phyloP scores from a whole-genome alignment of 1,140 invertebrate species.

The Homalodisca vitripennis region DNA sequence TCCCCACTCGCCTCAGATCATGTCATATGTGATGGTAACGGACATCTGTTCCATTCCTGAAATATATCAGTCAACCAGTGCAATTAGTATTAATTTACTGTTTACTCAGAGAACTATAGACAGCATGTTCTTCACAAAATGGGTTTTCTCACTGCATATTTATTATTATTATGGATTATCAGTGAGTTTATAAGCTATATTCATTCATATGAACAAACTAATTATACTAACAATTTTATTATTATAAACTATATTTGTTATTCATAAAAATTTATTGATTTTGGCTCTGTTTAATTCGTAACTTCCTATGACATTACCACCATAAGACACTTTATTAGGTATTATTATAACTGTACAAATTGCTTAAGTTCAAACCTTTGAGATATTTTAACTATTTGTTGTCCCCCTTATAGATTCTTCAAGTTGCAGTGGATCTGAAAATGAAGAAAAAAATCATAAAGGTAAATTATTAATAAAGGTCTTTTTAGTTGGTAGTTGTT shows the following conservation, averaged over 20 bases:
- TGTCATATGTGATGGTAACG: not conserved
- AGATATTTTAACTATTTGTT: not conserved
- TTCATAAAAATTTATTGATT: not conserved
- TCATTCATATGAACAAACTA: not conserved
- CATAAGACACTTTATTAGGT: not conserved
- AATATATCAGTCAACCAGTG: not conserved
- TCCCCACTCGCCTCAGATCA: conserved; percentile 9
- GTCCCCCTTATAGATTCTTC: conserved; percentile 9
- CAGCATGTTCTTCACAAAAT: not conserved
- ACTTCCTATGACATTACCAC: not conserved
- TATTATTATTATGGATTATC: not conserved
- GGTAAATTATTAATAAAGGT: conserved; percentile 1
- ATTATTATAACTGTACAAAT: not conserved
- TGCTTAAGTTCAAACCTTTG: no score
- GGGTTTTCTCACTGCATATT: not conserved
- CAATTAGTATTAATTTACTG: no score
- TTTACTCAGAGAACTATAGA: not conserved
- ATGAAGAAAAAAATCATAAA: not conserved
- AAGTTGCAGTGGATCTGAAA: not conserved
- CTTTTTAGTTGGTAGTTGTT: no score
- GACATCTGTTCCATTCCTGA: not conserved
- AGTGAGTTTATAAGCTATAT: not conserved
- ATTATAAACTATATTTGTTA: not conserved
- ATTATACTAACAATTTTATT: not conserved
- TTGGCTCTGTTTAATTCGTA: not conserved